Conservation (phyloP, 2,888 invertebrate genomes). For the Julus scandinavius region DNA sequence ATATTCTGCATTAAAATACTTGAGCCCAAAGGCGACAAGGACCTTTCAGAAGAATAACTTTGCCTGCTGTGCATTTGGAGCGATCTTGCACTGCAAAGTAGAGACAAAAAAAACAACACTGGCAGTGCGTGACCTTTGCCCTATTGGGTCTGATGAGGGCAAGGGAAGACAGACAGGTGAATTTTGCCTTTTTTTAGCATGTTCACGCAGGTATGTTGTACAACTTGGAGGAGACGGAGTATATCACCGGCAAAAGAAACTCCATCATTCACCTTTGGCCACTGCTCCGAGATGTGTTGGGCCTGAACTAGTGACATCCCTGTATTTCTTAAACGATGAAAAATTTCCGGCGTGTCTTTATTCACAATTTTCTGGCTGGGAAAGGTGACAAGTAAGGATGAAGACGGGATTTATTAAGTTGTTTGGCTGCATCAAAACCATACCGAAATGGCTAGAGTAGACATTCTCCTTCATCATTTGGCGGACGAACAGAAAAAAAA, state of each 20-base stretch:
- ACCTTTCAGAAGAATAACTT: conserved; percentile 36
- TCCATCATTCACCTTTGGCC: conserved; percentile 30
- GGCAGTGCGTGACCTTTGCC: neutral
- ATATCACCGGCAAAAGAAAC: conserved; percentile 4
- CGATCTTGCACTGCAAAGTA: conserved; percentile 24
- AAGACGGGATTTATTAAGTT: conserved; percentile 34
- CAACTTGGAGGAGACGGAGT: conserved; percentile 6
- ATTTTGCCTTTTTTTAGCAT: neutral
- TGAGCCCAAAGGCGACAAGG: conserved; percentile 40
- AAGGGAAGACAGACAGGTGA: conserved; percentile 37
- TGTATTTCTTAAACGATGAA: conserved; percentile 5
- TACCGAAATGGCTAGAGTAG: neutral
- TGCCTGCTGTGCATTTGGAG: conserved; percentile 45
- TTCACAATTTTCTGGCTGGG: neutral
- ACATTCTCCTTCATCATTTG: conserved; percentile 17
- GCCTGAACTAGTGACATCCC: neutral
- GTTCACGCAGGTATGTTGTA: neutral
- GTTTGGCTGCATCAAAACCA: conserved; percentile 16
- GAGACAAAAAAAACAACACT: conserved; percentile 34
- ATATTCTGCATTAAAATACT: neutral
- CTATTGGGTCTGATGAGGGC: neutral
- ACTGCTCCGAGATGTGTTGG: neutral
- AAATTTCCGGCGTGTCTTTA: conserved; percentile 23
- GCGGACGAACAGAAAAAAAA: neutral
- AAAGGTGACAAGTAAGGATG: conserved; percentile 3